Evolutionary conservation across 2,113 vertebrate species (phyloP).

Genomic region (Galemys pyrenaicus): DNA sequence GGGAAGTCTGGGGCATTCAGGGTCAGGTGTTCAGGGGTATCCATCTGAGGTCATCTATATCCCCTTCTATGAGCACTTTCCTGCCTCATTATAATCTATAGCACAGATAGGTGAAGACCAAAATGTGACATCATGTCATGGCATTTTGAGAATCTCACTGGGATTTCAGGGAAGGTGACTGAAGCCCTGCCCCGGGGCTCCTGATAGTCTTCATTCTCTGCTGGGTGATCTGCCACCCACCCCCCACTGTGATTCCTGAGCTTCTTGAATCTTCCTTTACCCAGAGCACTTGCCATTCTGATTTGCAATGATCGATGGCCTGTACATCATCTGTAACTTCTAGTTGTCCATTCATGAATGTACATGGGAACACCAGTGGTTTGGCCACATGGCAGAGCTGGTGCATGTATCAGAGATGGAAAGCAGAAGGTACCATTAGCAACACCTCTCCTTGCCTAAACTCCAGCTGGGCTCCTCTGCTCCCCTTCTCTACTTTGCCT

Average conservation of each 20-base stretch:
- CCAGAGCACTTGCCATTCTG: not conserved
- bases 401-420: accelerated
- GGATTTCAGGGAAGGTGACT: not conserved
- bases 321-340: not conserved
- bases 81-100: not conserved
- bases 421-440: accelerated
- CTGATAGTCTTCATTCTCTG: not conserved
- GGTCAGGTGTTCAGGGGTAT: not conserved
- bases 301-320: not conserved
- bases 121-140: not conserved
- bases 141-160: not conserved
- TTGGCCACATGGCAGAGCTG: not conserved
- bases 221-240: not conserved
- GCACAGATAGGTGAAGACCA: not conserved
- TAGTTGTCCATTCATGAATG: not conserved
- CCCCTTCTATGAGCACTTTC: not conserved
- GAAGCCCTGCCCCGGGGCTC: no score
- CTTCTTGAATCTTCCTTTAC: not conserved
- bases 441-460: not conserved
- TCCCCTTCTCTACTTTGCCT: not conserved
- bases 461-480: not conserved
- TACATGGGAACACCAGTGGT: not conserved
- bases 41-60: not conserved
- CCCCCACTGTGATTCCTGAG: not conserved
- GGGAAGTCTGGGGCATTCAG: not conserved